phyloP scores from a whole-genome alignment of 2,113 vertebrate species.

The Larimichthys crocea region DNA sequence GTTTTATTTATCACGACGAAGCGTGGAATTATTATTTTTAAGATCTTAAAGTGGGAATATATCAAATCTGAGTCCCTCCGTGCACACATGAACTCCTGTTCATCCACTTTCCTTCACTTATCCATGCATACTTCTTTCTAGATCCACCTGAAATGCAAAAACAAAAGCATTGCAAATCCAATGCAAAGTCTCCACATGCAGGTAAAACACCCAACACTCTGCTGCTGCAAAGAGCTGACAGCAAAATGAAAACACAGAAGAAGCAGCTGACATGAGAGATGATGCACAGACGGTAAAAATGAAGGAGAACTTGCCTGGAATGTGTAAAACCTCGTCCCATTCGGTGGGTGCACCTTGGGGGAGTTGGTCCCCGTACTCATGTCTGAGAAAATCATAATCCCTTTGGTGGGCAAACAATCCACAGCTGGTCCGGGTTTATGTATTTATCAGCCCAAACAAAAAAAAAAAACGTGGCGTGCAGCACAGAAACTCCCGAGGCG shows the following conservation, averaged over 20 bases:
- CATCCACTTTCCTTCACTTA: background rate
- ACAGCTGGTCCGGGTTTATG: constrained; percentile 78
- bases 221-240: background rate
- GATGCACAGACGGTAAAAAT: background rate
- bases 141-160: background rate
- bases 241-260: background rate
- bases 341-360: constrained; percentile 96
- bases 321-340: constrained; percentile 97
- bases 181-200: constrained; percentile 3
- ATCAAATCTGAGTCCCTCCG: background rate
- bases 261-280: background rate
- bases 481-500: constrained; percentile 39
- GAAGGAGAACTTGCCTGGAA: constrained; percentile 91
- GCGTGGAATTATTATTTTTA: constrained; percentile 1
- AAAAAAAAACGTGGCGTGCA: background rate
- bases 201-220: constrained; percentile 35
- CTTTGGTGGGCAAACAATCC: constrained; percentile 82
- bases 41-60: background rate
- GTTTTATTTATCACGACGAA: constrained; percentile 52
- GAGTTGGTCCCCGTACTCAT: constrained; percentile 95
- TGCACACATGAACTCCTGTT: background rate
- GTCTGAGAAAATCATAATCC: constrained; percentile 98
- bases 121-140: background rate
- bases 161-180: background rate
- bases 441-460: background rate